These are phyloP conservation scores for Acanthosepion lycidas DNA, from an alignment of 2,888 invertebrate genomes.

Conservation along the genomic window DNA sequence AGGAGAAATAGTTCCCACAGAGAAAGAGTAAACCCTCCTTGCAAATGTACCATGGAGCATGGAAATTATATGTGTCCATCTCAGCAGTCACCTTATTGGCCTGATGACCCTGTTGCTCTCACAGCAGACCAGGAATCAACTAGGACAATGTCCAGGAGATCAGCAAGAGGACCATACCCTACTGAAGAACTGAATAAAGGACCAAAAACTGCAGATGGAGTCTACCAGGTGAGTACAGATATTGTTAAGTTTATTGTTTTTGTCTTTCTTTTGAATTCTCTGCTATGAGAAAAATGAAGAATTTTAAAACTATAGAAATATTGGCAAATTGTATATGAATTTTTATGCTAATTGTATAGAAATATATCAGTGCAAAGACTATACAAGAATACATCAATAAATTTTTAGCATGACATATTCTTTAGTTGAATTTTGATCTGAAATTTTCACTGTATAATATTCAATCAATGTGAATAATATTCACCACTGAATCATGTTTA, in stretches of 20 bases:
- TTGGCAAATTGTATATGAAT: too few relatives aligned
- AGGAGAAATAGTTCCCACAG: background rate
- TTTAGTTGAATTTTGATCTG: too few relatives aligned
- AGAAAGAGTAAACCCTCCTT: background rate
- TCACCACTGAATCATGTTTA: too few relatives aligned
- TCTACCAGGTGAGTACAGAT: background rate
- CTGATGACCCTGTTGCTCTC: background rate
- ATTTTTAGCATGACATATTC: too few relatives aligned
- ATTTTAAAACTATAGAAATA: background rate
- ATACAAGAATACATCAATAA: too few relatives aligned
- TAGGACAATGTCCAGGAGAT: background rate
- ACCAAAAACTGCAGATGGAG: background rate
- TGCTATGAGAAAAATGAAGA: background rate
- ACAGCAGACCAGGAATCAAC: background rate
- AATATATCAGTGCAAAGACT: too few relatives aligned
- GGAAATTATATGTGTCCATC: conserved; percentile 6
- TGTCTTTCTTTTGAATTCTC: background rate
- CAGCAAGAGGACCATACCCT: background rate
- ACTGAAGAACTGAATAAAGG: background rate
- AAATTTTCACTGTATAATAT: too few relatives aligned
- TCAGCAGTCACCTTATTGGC: background rate
- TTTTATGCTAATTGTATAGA: too few relatives aligned
- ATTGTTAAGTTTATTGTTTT: background rate
- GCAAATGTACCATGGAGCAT: conserved; percentile 8
- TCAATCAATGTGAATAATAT: too few relatives aligned